Evolutionary conservation across 1,140 invertebrate species (phyloP), one percentile per base, ranked within the genome.

Genomic region (Hesperophylax magnus): DNA sequence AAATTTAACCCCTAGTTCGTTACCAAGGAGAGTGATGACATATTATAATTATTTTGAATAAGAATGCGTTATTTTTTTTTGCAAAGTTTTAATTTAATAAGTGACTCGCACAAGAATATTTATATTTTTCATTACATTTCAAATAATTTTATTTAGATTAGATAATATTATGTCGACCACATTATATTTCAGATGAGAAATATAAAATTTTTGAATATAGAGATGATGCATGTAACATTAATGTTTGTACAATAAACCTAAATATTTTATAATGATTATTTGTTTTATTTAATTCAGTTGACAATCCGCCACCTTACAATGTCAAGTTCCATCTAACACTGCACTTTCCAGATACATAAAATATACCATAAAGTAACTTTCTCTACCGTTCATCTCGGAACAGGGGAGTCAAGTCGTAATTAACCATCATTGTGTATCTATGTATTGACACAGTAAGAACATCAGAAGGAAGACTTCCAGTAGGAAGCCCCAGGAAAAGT

Each of bases 161-260:
- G 53, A 72, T 24, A 20, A 72, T 24, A 20, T 47, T 71, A 72
- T 72, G 69, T 72, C 54, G 69, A 72, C 69, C 69, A 72, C 39
- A 47, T 47, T 72, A 54, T 56, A 72, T 72, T 72, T 69, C 31
- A 9, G n/a, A 72, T 72, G 53, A 72, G 69, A 54, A 72, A 72
- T 72, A 53, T 69, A 24, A 67, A 34, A 17, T 69, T 69, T 39
- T 24, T 61, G 3, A 69, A 67, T 18, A 71, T 53, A 52, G 67
- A 3, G 67, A 71, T 24, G 67, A 71, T 71, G 47, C n/a, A 52
- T 71, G 63, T 71, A 71, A 71, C 63, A 71, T 71, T 71, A 47
- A 72, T 72, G 69, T 72, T 72, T 72, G 69, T 72, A 72, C 69
- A 72, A 72, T 72, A 72, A 72, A 72, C 69, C 69, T 53, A 18